Evolutionary conservation across 2,888 invertebrate genomes (phyloP).

Genomic region (Callyntrura guangdongensis): DNA sequence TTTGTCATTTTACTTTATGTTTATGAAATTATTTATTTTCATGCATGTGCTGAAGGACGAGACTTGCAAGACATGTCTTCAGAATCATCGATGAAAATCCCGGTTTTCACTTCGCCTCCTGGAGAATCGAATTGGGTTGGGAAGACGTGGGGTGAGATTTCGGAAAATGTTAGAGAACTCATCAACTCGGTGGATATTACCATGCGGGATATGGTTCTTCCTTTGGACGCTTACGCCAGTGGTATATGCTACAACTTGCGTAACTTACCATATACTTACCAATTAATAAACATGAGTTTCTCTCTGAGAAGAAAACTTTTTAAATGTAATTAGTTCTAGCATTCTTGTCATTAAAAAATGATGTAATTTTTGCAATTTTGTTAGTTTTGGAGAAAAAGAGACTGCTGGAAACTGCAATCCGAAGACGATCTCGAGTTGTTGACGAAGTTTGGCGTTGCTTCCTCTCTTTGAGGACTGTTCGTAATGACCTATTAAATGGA

Average conservation of each 20-base stretch:
- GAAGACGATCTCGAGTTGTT: conserved; percentile 35
- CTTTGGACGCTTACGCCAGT: conserved; percentile 22
- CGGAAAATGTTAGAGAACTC: conserved; percentile 45
- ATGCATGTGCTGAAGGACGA: too few relatives aligned
- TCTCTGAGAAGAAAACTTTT: not conserved
- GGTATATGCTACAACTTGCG: conserved; percentile 23
- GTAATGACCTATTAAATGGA: conserved; percentile 5
- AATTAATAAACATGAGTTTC: too few relatives aligned
- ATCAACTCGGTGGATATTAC: conserved; percentile 49
- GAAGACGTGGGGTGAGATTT: conserved; percentile 60
- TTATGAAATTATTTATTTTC: too few relatives aligned
- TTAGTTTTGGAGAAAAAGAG: conserved; percentile 63
- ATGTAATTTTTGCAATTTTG: conserved; percentile 36
- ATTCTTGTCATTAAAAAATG: too few relatives aligned
- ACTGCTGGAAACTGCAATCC: conserved; percentile 55
- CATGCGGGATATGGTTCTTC: conserved; percentile 49
- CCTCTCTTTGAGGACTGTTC: conserved; percentile 11
- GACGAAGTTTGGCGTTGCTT: conserved; percentile 70
- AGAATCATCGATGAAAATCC: conserved; percentile 12
- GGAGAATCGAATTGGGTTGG: conserved; percentile 38
- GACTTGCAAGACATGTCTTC: too few relatives aligned
- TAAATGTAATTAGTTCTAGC: not conserved
- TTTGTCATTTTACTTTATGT: too few relatives aligned
- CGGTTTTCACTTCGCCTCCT: conserved; percentile 27
- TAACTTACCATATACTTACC: not conserved